Base-by-base conservation (phyloP, 2,797 vertebrate genomes). In the Sparus aurata region DNA sequence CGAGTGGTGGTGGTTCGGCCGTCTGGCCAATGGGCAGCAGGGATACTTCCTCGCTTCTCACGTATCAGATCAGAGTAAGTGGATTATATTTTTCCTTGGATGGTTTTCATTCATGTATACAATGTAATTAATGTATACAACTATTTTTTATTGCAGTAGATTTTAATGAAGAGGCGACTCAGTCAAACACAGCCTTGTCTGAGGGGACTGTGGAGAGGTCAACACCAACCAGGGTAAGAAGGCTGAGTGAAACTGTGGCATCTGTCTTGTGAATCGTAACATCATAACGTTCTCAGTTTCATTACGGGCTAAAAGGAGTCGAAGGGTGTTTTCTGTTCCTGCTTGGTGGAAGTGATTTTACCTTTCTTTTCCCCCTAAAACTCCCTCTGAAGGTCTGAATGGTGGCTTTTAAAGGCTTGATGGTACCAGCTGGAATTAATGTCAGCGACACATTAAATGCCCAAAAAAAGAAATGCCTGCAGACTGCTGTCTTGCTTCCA, bases 1-100 rank as follows among this genome's bases (percentile, higher is more conserved):
- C 77, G 96, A 98, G 89, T 98, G 94, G 94, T 99, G 98, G 98
- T 99, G 98, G 98, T 99, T 98, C 90, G 98, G 98, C 77, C 94
- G 95, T 83, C 83, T 97, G 94, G 93, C 93, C 87, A 95, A 95
- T 85, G 97, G 98, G 88, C 96, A 96, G 89, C 97, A 98, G 95
- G 98, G 98, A 83, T 99, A 99, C 92, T 99, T 99, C 94, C 97
- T 97, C 77, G 96, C 97, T 88, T 97, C 97, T 90, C 97, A 99
- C 87, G 97, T 98, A 70, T 95, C 95, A 76, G 96, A 97, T 92
- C 95, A 97, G 94, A 96, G 98, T 99, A 94, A 94, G 97, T 95
- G 13, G 17, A 86, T n/a, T 0, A 0, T 16, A 2, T 67, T 59
- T n/a, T 75, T 68, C 4, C 11, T 16, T 6, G 5, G 38, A 38